Conservation (phyloP, 2,888 invertebrate species). For the Temnothorax rugatulus region DNA sequence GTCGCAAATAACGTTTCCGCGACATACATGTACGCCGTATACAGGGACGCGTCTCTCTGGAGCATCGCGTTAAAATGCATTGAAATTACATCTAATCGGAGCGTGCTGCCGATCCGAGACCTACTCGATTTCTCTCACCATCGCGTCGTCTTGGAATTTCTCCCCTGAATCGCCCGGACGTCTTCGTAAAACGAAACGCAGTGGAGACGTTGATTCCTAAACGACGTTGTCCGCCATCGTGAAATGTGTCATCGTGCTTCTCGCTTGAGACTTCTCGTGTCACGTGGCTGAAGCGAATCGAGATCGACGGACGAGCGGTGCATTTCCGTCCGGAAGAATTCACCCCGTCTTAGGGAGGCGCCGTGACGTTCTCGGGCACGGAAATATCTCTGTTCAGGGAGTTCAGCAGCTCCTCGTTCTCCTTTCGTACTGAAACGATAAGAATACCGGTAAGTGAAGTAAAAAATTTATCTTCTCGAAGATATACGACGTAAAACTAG, state of each 20-base stretch:
- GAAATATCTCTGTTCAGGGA: conserved; percentile 88
- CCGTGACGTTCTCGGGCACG: conserved; percentile 79
- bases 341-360: conserved; percentile 67
- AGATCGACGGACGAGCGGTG: conserved; percentile 62
- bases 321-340: conserved; percentile 31
- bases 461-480: not conserved
- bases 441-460: not conserved
- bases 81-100: conserved; percentile 26
- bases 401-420: conserved; percentile 95
- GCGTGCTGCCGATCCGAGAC: conserved; percentile 8
- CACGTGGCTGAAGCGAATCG: conserved; percentile 19
- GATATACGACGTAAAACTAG: not conserved
- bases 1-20: conserved; percentile 9
- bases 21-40: not conserved
- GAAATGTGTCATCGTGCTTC: not conserved
- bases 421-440: conserved; percentile 92
- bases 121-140: conserved; percentile 32
- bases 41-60: not conserved
- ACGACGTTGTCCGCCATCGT: conserved; percentile 15
- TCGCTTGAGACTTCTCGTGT: not conserved
- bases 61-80: conserved; percentile 24
- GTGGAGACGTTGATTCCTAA: not conserved
- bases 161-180: not conserved
- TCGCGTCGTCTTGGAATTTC: conserved; percentile 19
- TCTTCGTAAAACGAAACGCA: conserved; percentile 1